Evolutionary conservation across 2,113 vertebrate species (phyloP).

Genomic region (Thoracochromis brauschi): DNA sequence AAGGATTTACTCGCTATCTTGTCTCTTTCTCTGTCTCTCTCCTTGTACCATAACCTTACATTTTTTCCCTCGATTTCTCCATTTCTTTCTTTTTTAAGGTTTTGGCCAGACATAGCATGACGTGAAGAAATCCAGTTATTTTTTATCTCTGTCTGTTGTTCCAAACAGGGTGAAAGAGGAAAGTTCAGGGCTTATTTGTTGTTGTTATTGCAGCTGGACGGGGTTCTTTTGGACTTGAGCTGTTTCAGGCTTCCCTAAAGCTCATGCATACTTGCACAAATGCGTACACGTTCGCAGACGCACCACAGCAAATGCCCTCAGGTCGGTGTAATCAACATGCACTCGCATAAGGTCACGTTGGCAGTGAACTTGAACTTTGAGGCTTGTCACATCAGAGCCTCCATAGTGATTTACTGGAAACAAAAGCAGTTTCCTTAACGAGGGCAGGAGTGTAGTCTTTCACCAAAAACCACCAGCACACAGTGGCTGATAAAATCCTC

Average conservation of each 20-base stretch:
- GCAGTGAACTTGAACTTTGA: not conserved
- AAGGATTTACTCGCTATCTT: not conserved
- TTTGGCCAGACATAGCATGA: not conserved
- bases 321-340: not conserved
- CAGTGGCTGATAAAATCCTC: not conserved
- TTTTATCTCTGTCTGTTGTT: not conserved
- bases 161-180: not conserved
- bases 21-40: not conserved
- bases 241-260: not conserved
- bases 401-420: not conserved
- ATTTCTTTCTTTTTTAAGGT: not conserved
- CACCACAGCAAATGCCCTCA: not conserved
- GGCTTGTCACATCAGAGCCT: not conserved
- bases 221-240: not conserved
- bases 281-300: not conserved
- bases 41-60: not conserved
- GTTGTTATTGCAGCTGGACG: conserved; percentile 33
- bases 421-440: not conserved
- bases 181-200: not conserved
- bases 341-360: not conserved
- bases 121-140: not conserved
- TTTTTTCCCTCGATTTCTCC: not conserved
- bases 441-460: not conserved
- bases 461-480: not conserved
- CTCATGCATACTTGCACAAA: not conserved